A percentile compares a stretch with the other conserved stretches of the same genome.
These are phyloP conservation scores for Spermophilus dauricus DNA, from an alignment of 2,113 vertebrate genomes.

Conservation along the genomic window DNA sequence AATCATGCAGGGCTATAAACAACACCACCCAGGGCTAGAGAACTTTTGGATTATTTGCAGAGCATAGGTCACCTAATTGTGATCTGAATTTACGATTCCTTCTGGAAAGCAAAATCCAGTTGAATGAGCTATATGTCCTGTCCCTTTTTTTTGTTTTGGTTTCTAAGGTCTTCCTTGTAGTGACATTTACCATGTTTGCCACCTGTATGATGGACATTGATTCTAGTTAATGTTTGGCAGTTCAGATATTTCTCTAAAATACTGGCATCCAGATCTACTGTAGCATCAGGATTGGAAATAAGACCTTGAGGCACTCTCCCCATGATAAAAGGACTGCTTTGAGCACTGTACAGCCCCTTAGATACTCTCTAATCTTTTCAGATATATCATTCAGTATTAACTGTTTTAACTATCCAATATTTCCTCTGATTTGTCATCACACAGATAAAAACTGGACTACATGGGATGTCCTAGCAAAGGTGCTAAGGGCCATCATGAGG, in stretches of 20 bases:
- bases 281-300: constrained; percentile 77
- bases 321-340: constrained; percentile 47
- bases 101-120: neutral
- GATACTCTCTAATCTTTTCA: constrained; percentile 59
- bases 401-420: neutral
- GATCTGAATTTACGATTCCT: constrained; percentile 39
- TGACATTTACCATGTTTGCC: constrained; percentile 65
- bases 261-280: constrained; percentile 61
- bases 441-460: neutral
- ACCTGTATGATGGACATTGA: constrained; percentile 70
- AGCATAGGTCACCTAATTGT: neutral
- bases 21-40: neutral
- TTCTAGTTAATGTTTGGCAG: constrained; percentile 77
- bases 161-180: constrained; percentile 63
- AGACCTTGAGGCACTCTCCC: constrained; percentile 63
- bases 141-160: constrained; percentile 24
- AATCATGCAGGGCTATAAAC: neutral
- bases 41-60: constrained; percentile 26
- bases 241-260: constrained; percentile 75
- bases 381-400: constrained; percentile 66
- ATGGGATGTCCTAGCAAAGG: neutral
- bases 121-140: neutral
- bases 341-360: constrained; percentile 21
- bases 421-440: neutral
- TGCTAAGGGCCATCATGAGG: neutral